Evolutionary conservation across 2,797 vertebrate genomes (phyloP).

Genomic region (Scarus forsteni): DNA sequence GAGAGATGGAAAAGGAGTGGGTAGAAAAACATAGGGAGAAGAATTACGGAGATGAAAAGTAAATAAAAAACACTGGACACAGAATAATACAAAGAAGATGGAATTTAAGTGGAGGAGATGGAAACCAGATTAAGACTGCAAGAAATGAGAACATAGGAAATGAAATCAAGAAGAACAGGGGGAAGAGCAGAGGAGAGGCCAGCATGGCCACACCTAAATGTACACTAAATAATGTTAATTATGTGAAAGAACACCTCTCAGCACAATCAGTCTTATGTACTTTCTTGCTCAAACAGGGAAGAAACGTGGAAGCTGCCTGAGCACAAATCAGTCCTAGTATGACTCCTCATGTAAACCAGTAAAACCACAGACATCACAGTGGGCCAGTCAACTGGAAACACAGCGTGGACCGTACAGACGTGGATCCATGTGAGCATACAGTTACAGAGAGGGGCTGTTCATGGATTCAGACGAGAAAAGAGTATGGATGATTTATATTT

Average conservation of each 20-base stretch:
- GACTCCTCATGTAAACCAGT: slow-evolving; percentile 12
- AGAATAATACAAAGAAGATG: neutral
- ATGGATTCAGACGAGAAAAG: neutral
- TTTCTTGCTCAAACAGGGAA: slow-evolving; percentile 11
- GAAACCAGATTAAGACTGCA: no score
- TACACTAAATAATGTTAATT: slow-evolving; percentile 16
- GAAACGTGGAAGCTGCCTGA: slow-evolving; percentile 3
- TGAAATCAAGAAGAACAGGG: neutral
- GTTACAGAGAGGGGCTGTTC: neutral
- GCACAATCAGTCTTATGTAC: slow-evolving; percentile 13
- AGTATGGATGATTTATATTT: neutral
- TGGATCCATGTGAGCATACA: neutral
- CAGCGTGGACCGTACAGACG: neutral
- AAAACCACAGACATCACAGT: slow-evolving; percentile 13
- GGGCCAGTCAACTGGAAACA: neutral
- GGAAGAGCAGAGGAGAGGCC: slow-evolving; percentile 11
- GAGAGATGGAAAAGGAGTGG: no score
- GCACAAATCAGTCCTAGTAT: slow-evolving; percentile 16
- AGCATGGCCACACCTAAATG: slow-evolving; percentile 59
- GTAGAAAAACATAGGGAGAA: no score
- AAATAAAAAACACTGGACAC: neutral
- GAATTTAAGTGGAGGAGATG: neutral
- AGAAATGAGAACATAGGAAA: neutral
- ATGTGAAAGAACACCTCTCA: slow-evolving; percentile 1
- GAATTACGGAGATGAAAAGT: neutral